Evolutionary conservation across 1,140 invertebrate genomes (phyloP).

Genomic region (Apis florea): DNA sequence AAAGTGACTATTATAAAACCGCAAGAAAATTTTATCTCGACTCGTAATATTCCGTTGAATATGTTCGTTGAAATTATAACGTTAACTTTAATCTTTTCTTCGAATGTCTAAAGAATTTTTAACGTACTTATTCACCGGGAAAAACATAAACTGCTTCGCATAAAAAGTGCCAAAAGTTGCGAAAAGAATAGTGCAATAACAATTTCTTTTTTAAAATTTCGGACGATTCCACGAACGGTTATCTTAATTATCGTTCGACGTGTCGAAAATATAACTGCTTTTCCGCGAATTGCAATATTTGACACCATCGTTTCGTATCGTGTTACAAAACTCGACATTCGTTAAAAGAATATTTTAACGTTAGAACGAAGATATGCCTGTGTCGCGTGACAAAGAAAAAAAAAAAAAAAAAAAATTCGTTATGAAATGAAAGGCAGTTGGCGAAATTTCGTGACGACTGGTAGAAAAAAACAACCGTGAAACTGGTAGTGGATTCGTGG

Average conservation of each 20-base stretch:
- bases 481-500: slow-evolving; percentile 45
- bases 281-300: no score
- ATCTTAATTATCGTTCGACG: no score
- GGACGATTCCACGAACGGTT: no score
- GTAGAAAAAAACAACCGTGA: neutral
- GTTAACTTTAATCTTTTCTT: neutral
- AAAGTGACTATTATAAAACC: neutral
- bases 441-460: neutral
- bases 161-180: neutral
- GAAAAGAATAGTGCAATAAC: no score
- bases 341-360: no score
- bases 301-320: no score
- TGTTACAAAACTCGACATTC: no score
- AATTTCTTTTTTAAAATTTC: no score
- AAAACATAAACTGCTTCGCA: neutral
- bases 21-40: neutral
- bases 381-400: neutral
- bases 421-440: neutral
- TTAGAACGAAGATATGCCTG: neutral
- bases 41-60: neutral
- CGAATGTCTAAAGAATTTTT: neutral
- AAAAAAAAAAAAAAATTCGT: neutral
- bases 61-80: neutral
- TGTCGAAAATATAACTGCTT: no score
- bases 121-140: neutral